These are phyloP conservation scores for Eupithecia abbreviata DNA, from an alignment of 2,888 invertebrate genomes.

Conservation along the genomic window DNA sequence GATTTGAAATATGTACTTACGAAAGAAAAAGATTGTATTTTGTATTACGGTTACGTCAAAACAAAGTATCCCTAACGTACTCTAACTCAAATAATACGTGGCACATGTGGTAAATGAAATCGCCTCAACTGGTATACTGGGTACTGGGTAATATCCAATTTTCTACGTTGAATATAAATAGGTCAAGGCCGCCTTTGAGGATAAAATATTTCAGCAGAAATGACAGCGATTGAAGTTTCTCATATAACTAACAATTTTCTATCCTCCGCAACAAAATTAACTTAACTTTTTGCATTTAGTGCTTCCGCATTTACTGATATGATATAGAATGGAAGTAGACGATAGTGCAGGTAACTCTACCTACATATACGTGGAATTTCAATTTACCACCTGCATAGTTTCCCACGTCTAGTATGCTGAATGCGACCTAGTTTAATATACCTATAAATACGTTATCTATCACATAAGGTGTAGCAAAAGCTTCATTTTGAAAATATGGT, in stretches of 20 bases:
- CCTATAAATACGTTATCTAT: background rate
- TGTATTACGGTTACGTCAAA: constrained; percentile 1
- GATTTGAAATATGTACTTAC: background rate
- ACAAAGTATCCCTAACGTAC: constrained; percentile 6
- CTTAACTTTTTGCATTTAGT: background rate
- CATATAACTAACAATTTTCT: background rate
- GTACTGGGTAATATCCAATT: constrained; percentile 17
- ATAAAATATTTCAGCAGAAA: constrained; percentile 12
- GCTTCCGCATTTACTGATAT: background rate
- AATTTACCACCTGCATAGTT: constrained; percentile 28
- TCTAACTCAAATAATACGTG: constrained; percentile 2
- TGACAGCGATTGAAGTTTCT: constrained; percentile 1
- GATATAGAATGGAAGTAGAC: background rate
- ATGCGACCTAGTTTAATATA: constrained; percentile 29
- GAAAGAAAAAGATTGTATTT: too few relatives aligned
- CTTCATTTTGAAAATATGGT: background rate
- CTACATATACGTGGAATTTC: constrained; percentile 13
- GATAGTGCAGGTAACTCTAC: background rate
- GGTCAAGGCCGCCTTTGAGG: constrained; percentile 21
- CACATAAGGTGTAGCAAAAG: background rate
- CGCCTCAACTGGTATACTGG: constrained; percentile 2
- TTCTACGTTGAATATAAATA: constrained; percentile 22
- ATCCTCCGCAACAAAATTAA: background rate
- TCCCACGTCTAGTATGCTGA: constrained; percentile 32
- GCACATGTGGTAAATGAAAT: constrained; percentile 3